Conservation (phyloP, 2,797 vertebrate species). For the Ambastaia sidthimunki region DNA sequence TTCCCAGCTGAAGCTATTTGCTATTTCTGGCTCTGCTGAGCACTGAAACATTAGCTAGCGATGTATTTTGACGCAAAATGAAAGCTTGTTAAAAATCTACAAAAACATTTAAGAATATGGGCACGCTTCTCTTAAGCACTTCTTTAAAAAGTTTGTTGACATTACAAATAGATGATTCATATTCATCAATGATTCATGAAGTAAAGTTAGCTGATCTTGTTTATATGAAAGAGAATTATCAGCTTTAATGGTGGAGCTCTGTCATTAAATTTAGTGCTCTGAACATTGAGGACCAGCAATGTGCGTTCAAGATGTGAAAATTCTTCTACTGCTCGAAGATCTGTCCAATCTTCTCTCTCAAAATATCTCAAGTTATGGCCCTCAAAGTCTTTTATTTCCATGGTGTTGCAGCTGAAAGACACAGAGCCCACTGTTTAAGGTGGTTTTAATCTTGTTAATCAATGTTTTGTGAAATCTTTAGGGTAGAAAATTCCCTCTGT, state of each 20-base stretch:
- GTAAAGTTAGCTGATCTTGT: too few species aligned
- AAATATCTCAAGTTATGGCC: not conserved
- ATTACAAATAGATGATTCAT: too few species aligned
- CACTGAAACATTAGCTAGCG: conserved; percentile 63
- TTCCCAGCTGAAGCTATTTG: conserved; percentile 77
- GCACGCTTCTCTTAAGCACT: too few species aligned
- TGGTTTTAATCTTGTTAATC: conserved; percentile 12
- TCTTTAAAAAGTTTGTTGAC: too few species aligned
- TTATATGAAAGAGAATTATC: not conserved
- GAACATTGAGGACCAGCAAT: not conserved
- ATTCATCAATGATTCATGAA: too few species aligned
- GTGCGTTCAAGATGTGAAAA: conserved; percentile 10
- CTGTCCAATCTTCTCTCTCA: not conserved
- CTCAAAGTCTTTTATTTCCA: not conserved
- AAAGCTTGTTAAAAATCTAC: conserved; percentile 27
- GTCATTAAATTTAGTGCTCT: not conserved
- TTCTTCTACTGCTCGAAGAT: not conserved
- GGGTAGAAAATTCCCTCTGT: conserved; percentile 26
- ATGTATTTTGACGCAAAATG: conserved; percentile 46
- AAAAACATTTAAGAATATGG: too few species aligned
- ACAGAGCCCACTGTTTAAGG: conserved; percentile 6
- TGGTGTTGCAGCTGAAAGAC: not conserved
- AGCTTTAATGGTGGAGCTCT: not conserved
- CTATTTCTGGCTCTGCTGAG: conserved; percentile 78
- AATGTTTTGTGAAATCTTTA: conserved; percentile 17